Evolutionary conservation across 2,113 vertebrate species (phyloP), one percentile per base, ranked within the genome.

Genomic region (Neotoma lepida): DNA sequence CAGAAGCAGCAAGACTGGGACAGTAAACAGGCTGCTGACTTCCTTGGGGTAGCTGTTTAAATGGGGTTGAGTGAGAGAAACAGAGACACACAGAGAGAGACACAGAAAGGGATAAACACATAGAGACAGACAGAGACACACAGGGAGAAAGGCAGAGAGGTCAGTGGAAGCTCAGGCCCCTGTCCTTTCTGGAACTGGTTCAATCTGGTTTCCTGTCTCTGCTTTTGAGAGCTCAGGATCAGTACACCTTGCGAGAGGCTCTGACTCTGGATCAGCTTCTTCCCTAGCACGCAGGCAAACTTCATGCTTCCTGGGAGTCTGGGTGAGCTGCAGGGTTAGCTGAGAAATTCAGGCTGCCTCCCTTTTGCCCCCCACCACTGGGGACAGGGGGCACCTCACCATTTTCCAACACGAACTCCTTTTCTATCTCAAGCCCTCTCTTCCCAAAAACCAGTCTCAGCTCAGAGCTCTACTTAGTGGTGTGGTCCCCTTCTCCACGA

Each of bases 391-490:
- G 4, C 24, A 18, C 51, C n/a, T 88, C 10, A 17, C 33, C 20
- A 2, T 58, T 5, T 14, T 4, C 51, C 14, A 4, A 13, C 20
- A 26, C 26, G 9, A 28, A 6, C 44, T 35, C 54, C 9, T 28
- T 7, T 18, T 7, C 14, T 7, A 15, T 24, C 61, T 46, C 10
- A 30, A 44, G 33, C 35, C 44, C 58, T n/a, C 68, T 54, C 46
- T 61, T 4, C 66, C 28, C 30, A 1, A 14, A 61, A 9, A 18
- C 20, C 39, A 9, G 6, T 28, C 51, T 46, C 63, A 64, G 54
- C n/a, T 51, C 2, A 39, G 49, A n/a, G 24, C 7, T 33, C 17
- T 20, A 20, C 20, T 12, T 1, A 9, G 22, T 24, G 18, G 0
- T 3, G 15, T 1, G 7, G 9, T 2, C 64, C 6, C 12, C 22